Evolutionary conservation across 2,113 vertebrate genomes (phyloP), one percentile per base, ranked within the genome.

Genomic region (Pandion haliaetus): DNA sequence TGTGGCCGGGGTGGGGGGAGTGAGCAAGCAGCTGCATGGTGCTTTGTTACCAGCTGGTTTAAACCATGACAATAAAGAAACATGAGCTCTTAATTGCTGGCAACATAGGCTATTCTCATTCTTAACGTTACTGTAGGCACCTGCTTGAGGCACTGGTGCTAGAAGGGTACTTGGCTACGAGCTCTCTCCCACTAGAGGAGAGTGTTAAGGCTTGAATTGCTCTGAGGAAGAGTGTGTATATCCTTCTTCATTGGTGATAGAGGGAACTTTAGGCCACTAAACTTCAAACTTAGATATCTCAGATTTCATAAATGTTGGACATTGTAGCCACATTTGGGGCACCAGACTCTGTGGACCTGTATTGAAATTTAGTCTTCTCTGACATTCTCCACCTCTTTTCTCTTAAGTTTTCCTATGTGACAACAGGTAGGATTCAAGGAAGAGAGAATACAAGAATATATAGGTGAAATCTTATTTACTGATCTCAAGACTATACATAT

Each of bases 341-440:
- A 52, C 40, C 0, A 0, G 26, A 36, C 44, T 77, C 31, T 36
- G 6, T 50, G n/a, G 8, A 10, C n/a, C 19, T 49, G 3, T 62
- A 10, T 13, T 66, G n/a, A 81, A 86, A 49, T 8, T 38, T 71
- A n/a, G 28, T 52, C 21, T 76, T 52, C 25, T 63, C 31, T 54
- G 36, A 15, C 14, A 19, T 73, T 77, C 23, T 28, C 14, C 10
- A 25, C 6, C 2, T 81, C 24, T 40, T 92, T 69, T 47, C 29
- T n/a, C 0, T 3, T 3, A 34, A 65, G n/a, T 70, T 69, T 66
- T 78, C 19, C 9, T 81, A 3, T 42, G 9, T 49, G 32, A 7
- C 7, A 3, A 45, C 5, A 62, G 18, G 21, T 52, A 63, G 58
- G 9, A 52, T 45, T 80, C 44, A 74, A 74, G 44, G 66, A 80